Evolutionary conservation across 1,140 invertebrate species (phyloP), one percentile per base, ranked within the genome.

Genomic region (Saccostrea echinata): DNA sequence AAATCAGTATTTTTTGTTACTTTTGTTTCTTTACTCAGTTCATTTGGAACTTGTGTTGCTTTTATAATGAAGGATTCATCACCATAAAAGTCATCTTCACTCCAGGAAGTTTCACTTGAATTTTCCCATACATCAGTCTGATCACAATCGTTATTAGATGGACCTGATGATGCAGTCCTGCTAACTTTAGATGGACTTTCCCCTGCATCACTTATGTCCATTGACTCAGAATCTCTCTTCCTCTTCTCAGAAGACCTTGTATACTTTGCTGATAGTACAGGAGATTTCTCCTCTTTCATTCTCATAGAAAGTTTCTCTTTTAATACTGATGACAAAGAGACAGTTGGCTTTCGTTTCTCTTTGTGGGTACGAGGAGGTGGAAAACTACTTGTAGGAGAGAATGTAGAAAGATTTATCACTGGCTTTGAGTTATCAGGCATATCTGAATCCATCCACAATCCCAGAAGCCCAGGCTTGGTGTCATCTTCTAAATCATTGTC

Each of bases 81-180:
- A 35, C 86, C 83, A 52, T 86, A 89, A 18, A 89, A 71, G 27
- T 89, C 88, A 68, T 89, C 86, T 33, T 89, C 88, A 82, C 88
- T 89, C 88, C 88, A 89, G 64, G 55, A 64, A 18, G 71, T 76
- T 24, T 57, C 53, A 57, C 61, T 81, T 76, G 30, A 33, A 30
- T 76, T 76, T 33, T 76, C 68, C 24, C 24, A 16, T 30, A 30
- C 27, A 2, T 76, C 27, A 76, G 24, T 27, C 27, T 30, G 16
- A 76, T 16, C 68, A 76, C 68, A 4, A 30, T 76, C 16, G 11
- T 21, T 18, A n/a, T 16, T 11, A 64, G 21, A 8, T 24, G 6
- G 12, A 30, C n/a, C n/a, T n/a, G n/a, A n/a, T n/a, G n/a, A n/a
- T n/a, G 8, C 24, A 30, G 30, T 33, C 68, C 33, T 76, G 68